These are phyloP conservation scores for Gonocerus acuteangulatus DNA, from an alignment of 2,888 invertebrate species.

Conservation along the genomic window DNA sequence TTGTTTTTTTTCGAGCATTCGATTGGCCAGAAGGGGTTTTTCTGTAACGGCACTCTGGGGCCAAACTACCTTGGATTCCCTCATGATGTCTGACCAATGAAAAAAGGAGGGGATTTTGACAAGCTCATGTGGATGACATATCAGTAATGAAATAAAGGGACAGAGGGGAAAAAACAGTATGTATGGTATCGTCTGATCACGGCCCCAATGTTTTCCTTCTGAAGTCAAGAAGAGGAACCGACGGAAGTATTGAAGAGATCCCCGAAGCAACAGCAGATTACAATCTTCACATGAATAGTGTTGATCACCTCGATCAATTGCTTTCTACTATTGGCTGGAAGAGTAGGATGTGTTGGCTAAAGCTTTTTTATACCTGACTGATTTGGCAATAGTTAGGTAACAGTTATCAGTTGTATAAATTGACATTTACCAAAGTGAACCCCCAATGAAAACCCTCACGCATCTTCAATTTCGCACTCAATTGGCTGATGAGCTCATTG, in stretches of 20 bases:
- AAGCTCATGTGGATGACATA: too few relatives aligned
- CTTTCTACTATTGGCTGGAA: too few relatives aligned
- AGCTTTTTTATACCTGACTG: neutral
- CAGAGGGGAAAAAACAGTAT: neutral
- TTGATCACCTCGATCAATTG: too few relatives aligned
- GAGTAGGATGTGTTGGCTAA: neutral
- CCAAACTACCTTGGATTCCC: slow-evolving; percentile 39
- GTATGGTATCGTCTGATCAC: neutral
- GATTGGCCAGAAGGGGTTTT: slow-evolving; percentile 38
- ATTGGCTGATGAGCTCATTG: too few relatives aligned
- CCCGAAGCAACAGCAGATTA: neutral
- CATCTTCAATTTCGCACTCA: too few relatives aligned
- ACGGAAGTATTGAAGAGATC: neutral
- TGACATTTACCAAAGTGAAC: neutral
- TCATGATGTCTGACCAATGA: too few relatives aligned
- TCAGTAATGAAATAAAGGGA: neutral
- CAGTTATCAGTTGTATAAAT: neutral
- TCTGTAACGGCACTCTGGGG: slow-evolving; percentile 40
- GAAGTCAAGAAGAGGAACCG: neutral
- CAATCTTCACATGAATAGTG: neutral
- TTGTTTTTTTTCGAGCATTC: slow-evolving; percentile 39
- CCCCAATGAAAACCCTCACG: neutral
- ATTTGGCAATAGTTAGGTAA: neutral
- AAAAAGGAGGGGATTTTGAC: too few relatives aligned
- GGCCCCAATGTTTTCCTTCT: neutral